Conservation (phyloP, 1,140 invertebrate species). For the Papilio polyxenes region DNA sequence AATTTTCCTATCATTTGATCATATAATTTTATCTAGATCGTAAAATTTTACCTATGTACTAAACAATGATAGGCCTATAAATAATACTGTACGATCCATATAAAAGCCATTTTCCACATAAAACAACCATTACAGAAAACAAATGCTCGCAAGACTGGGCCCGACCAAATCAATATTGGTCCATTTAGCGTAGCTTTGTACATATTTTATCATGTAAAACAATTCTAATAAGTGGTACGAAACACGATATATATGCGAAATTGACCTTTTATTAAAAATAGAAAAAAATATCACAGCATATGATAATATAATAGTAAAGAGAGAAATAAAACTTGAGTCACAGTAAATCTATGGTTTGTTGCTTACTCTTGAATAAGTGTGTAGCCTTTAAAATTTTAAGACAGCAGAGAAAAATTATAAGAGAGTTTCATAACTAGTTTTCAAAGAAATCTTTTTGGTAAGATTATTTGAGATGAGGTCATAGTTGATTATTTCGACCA, state of each 20-base stretch:
- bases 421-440: too few relatives aligned
- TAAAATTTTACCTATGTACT: not conserved
- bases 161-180: constrained; percentile 7
- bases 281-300: not conserved
- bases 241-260: not conserved
- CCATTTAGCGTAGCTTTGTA: not conserved
- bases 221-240: not conserved
- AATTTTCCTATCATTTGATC: too few relatives aligned
- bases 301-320: too few relatives aligned
- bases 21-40: not conserved
- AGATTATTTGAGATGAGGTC: too few relatives aligned
- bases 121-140: constrained; percentile 11
- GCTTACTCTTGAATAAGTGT: too few relatives aligned
- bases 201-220: not conserved
- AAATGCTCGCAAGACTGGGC: not conserved
- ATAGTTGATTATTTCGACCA: too few relatives aligned
- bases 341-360: too few relatives aligned
- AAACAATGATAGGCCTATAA: constrained; percentile 19
- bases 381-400: too few relatives aligned
- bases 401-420: too few relatives aligned
- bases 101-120: constrained; percentile 7
- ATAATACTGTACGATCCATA: not conserved
- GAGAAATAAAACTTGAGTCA: too few relatives aligned
- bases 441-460: too few relatives aligned
- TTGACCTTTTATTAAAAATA: not conserved